Conservation (phyloP, 2,113 vertebrate species). For the Microcebus lehilahytsara region DNA sequence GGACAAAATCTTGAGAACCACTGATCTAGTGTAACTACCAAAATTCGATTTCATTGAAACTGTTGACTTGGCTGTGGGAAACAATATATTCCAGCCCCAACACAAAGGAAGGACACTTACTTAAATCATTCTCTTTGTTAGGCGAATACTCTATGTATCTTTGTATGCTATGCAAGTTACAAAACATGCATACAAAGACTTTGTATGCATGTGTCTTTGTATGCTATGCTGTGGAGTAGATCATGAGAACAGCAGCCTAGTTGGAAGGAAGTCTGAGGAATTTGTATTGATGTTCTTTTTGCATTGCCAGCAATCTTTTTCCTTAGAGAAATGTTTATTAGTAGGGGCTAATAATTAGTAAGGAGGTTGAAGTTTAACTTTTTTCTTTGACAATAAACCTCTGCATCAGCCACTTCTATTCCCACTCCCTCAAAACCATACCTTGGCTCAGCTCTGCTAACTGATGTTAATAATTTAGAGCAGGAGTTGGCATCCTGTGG, state of each 20-base stretch:
- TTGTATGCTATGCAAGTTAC: not conserved
- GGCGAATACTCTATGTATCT: not conserved
- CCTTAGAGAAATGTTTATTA: not conserved
- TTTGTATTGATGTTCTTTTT: not conserved
- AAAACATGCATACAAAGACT: no score
- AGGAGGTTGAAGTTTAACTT: not conserved
- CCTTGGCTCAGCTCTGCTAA: not conserved
- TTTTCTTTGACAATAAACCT: not conserved
- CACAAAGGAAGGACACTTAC: not conserved
- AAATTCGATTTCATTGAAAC: not conserved
- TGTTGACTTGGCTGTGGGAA: not conserved
- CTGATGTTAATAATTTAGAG: not conserved
- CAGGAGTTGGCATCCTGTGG: not conserved
- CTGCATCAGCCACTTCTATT: not conserved
- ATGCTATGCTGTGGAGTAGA: not conserved
- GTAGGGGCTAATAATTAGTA: not conserved
- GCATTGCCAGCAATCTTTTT: not conserved
- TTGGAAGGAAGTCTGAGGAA: not conserved
- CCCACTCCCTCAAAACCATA: not conserved
- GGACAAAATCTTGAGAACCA: not conserved
- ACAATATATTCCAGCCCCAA: not conserved
- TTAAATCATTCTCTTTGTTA: not conserved
- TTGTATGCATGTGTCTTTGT: no score
- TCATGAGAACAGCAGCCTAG: not conserved
- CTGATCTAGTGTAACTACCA: not conserved